Evolutionary conservation across 2,888 invertebrate species (phyloP), one percentile per base, ranked within the genome.

Genomic region (Meteorus cinctellus): DNA sequence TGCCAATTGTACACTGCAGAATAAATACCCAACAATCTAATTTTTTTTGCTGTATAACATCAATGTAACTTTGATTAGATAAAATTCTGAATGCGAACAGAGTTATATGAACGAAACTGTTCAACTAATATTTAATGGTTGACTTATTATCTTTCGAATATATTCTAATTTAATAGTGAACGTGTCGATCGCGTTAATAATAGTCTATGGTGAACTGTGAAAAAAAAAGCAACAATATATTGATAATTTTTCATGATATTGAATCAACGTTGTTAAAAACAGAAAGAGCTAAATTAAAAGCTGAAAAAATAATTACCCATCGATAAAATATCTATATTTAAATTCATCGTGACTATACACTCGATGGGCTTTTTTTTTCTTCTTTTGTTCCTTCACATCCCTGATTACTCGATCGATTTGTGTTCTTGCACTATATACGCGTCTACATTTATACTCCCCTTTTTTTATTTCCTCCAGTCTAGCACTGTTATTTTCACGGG

Each of bases 341-440:
- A 55, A 55, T n/a, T n/a, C 2, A 55, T 55, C 19, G 45, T 14
- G 51, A 51, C 51, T 60, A 6, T 27, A n/a, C 27, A 29, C 1
- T 60, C 14, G 6, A 27, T 8, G 8, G 27, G n/a, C n/a, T 5
- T 1, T 27, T 60, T 60, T 24, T 27, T 60, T 29, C 1, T 24
- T 24, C 24, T 24, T 27, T 60, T 60, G 8, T 60, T 27, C 27
- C 10, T 10, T 12, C 24, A 24, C 29, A 60, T 14, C 19, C 1
- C 59, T 60, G 59, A 60, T 60, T 60, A 60, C 14, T 60, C 27
- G 59, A 27, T 60, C 59, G 59, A 27, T 60, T 60, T 29, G 14
- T 60, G 27, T 4, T 24, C 12, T 34, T 34, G 14, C 63, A 63
- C 16, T n/a, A 16, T 63, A 16, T 16, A 27, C 8, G 12, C 12